Percentiles rank a stretch among this genome's conserved stretches.
These are phyloP conservation scores for Myiopsitta monachus DNA, from an alignment of 2,113 vertebrate genomes.

Conservation along the genomic window DNA sequence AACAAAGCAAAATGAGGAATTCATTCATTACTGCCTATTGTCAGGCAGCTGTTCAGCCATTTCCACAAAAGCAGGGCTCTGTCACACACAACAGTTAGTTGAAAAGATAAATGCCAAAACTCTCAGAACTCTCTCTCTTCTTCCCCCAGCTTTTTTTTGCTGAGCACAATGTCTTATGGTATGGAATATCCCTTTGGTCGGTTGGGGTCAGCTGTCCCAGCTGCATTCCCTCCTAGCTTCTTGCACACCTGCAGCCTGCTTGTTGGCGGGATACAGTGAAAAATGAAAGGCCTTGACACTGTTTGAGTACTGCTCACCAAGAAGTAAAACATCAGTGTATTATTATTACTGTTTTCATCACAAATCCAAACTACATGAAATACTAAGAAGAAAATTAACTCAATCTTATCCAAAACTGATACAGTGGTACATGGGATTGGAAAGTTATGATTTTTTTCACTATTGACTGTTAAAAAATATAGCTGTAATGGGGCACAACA, in stretches of 20 bases:
- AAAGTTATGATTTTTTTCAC: neutral
- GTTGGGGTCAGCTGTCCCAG: neutral
- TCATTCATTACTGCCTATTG: neutral
- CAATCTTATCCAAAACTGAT: neutral
- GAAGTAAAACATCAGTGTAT: accelerated
- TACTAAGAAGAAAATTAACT: neutral
- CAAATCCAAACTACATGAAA: neutral
- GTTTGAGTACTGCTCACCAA: neutral
- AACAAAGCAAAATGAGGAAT: neutral
- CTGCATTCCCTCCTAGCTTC: neutral
- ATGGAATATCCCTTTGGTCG: neutral
- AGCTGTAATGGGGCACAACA: neutral
- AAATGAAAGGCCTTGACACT: neutral
- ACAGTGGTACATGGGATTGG: neutral
- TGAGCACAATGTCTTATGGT: accelerated
- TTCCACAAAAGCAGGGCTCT: neutral
- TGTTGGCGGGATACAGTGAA: neutral
- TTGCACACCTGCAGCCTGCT: accelerated
- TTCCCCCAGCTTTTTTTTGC: neutral
- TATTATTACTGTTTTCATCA: neutral
- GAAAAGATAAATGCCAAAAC: neutral
- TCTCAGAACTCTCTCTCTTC: neutral
- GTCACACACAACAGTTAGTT: neutral
- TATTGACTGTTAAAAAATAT: neutral
- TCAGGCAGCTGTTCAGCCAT: neutral